Percentiles rank a stretch among this genome's conserved stretches.
Evolutionary conservation across 2,113 vertebrate species (phyloP).

Genomic region (Stigmatopora argus): DNA sequence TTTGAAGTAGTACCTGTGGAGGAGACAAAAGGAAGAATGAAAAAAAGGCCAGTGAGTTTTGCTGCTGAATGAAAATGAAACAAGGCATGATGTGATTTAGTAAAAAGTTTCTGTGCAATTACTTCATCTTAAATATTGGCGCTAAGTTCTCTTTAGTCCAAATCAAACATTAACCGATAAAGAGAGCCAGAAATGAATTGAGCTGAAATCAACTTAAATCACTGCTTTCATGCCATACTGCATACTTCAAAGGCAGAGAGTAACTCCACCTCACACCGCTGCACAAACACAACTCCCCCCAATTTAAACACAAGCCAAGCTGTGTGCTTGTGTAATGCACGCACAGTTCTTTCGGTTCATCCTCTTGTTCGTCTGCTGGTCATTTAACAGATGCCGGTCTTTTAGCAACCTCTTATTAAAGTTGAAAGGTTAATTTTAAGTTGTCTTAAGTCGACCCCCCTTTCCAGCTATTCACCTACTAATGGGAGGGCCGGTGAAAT

Average conservation of each 20-base stretch:
- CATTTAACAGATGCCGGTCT: conserved; percentile 48
- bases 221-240: conserved; percentile 53
- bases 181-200: conserved; percentile 54
- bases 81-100: conserved; percentile 20
- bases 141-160: conserved; percentile 50
- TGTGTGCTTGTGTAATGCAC: conserved; percentile 10
- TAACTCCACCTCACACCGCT: conserved; percentile 55
- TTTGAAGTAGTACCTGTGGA: conserved; percentile 93
- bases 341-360: conserved; percentile 13
- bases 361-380: conserved; percentile 40
- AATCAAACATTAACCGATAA: conserved; percentile 52
- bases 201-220: conserved; percentile 58
- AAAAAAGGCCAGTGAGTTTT: conserved; percentile 13
- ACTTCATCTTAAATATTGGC: conserved; percentile 41
- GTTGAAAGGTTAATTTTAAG: conserved; percentile 66
- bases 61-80: conserved; percentile 31
- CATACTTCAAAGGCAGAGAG: conserved; percentile 55
- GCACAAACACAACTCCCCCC: conserved; percentile 48
- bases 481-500: conserved; percentile 72
- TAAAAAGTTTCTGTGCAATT: conserved; percentile 39
- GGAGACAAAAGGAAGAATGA: conserved; percentile 37
- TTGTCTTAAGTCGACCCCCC: conserved; percentile 32
- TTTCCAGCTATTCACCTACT: conserved; percentile 48
- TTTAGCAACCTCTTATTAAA: conserved; percentile 60
- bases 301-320: conserved; percentile 52